phyloP scores from a whole-genome alignment of 2,888 invertebrate genomes.

The Phytoseiulus persimilis region DNA sequence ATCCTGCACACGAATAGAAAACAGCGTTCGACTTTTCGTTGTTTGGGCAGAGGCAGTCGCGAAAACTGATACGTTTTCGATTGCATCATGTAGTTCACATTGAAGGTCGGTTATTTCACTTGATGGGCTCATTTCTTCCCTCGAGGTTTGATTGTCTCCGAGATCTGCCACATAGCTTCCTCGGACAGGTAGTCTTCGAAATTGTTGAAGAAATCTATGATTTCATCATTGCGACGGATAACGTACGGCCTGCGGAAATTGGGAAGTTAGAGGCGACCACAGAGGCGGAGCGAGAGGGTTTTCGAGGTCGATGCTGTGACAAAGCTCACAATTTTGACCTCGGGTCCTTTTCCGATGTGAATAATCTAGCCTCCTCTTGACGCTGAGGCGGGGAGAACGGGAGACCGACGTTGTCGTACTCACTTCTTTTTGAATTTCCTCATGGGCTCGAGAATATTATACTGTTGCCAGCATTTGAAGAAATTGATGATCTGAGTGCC shows the following conservation, averaged over 20 bases:
- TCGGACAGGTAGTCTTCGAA: constrained; percentile 91
- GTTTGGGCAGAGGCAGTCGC: not conserved
- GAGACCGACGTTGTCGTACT: too few relatives aligned
- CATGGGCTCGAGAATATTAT: constrained; percentile 95
- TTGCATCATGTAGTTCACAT: not conserved
- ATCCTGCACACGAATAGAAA: not conserved
- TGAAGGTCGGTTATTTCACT: not conserved
- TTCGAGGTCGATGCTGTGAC: constrained; percentile 23
- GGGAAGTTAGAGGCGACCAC: constrained; percentile 41
- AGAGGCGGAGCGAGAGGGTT: constrained; percentile 8
- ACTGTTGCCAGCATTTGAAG: constrained; percentile 97
- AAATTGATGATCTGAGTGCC: constrained; percentile 66
- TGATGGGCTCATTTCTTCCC: constrained; percentile 48
- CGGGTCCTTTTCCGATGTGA: not conserved
- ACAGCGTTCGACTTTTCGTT: not conserved
- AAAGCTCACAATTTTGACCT: too few relatives aligned
- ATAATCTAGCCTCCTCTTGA: too few relatives aligned
- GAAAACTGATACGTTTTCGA: not conserved
- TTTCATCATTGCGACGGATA: constrained; percentile 83
- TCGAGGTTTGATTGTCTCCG: constrained; percentile 87
- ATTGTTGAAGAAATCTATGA: constrained; percentile 88
- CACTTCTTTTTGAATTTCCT: constrained; percentile 93
- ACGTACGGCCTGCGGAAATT: constrained; percentile 68
- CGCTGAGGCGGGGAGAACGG: too few relatives aligned
- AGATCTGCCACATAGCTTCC: constrained; percentile 97